Conservation (phyloP, 35 echinoderm and acorn worm genomes). For the Lytechinus pictus region DNA sequence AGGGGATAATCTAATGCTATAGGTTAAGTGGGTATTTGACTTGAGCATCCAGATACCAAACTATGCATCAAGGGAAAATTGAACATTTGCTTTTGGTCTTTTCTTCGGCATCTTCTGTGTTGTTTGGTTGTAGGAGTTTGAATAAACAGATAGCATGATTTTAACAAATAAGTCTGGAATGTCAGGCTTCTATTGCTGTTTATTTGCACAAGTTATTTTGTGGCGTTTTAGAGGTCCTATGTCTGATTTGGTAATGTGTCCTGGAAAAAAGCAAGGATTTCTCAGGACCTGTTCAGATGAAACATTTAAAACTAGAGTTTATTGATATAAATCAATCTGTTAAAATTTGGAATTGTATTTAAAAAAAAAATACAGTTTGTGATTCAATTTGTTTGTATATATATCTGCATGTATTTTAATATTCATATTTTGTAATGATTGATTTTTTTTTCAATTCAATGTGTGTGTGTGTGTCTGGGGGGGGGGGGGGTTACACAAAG, state of each 20-base stretch:
- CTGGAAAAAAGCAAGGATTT: neutral
- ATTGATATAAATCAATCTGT: no score
- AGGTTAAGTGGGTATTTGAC: neutral
- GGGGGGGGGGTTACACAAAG: no score
- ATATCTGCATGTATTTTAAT: neutral
- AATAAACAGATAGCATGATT: neutral
- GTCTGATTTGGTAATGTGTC: neutral
- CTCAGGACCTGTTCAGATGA: neutral
- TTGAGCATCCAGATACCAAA: neutral
- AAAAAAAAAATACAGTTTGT: no score
- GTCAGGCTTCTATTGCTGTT: neutral
- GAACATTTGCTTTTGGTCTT: neutral
- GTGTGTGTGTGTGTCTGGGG: no score
- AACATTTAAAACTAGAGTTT: neutral
- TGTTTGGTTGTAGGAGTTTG: neutral
- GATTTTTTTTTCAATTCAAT: no score
- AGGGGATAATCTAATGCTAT: neutral
- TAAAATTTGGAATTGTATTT: no score
- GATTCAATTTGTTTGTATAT: neutral
- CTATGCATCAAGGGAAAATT: neutral
- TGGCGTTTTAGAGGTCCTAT: neutral
- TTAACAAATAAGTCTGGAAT: constrained; percentile 13
- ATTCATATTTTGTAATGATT: neutral
- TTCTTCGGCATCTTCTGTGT: neutral
- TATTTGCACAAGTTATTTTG: constrained; percentile 4